Percentiles rank a stretch among this genome's conserved stretches.
Evolutionary conservation across 2,113 vertebrate genomes (phyloP).

Genomic region (Oreotragus oreotragus): DNA sequence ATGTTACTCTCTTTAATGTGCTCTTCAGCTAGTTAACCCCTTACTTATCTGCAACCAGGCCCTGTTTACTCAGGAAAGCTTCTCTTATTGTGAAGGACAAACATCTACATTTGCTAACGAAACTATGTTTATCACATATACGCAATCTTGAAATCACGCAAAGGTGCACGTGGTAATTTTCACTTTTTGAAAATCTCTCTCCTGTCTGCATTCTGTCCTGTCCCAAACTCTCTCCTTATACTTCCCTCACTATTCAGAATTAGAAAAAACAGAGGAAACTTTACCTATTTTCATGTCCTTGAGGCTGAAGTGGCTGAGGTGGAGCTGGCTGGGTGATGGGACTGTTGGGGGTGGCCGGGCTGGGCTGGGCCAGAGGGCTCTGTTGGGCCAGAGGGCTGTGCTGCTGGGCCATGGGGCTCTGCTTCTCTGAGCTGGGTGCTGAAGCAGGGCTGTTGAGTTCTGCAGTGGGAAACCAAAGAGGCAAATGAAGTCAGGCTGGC

Average conservation of each 20-base stretch:
- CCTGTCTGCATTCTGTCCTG: neutral
- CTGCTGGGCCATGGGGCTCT: conserved; percentile 94
- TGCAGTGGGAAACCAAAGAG: conserved; percentile 70
- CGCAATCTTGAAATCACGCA: neutral
- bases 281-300: conserved; percentile 95
- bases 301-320: conserved; percentile 89
- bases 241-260: neutral
- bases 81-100: neutral
- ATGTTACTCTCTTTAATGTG: neutral
- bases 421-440: conserved; percentile 93
- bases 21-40: neutral
- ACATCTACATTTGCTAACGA: neutral
- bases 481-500: conserved; percentile 41
- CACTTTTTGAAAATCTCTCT: neutral
- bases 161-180: neutral
- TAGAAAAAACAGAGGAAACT: neutral
- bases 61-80: neutral
- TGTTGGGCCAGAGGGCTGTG: conserved; percentile 81
- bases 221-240: neutral
- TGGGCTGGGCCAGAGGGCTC: conserved; percentile 77
- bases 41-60: no score
- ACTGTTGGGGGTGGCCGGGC: conserved; percentile 81
- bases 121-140: neutral
- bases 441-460: conserved; percentile 94
- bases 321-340: conserved; percentile 79